Evolutionary conservation across 2,797 vertebrate genomes (phyloP), one percentile per base, ranked within the genome.

Genomic region (Potorous gilbertii): DNA sequence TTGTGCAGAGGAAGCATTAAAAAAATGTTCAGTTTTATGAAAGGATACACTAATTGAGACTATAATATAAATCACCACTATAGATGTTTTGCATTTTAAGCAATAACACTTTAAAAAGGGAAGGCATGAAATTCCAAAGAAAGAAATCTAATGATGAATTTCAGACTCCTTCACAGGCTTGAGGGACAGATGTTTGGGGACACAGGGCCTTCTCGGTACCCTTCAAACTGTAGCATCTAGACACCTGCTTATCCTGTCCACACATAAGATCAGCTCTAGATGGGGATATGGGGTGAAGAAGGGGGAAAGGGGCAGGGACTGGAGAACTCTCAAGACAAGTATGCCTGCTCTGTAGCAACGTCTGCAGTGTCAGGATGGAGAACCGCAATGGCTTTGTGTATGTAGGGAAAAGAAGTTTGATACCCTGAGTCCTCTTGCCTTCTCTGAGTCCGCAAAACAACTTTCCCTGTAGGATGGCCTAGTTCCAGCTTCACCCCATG

Each of bases 391-490:
- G 9, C n/a, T 91, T 94, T 89, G 90, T 55, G 28, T 3, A 55
- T 12, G 9, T 31, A 55, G 52, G 5, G 55, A 14, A 91, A 10
- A 74, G n/a, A 91, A 50, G 8, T 90, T 90, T 54, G 50, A 54
- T 31, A 16, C 52, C 40, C 54, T n/a, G 50, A 54, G 56, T 18
- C 66, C 92, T 0, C 0, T 27, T 89, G 62, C 50, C 54, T 90
- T 62, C 59, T 92, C 95, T 81, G 92, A 94, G 91, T 94, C 90
- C n/a, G 34, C 66, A 29, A 57, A n/a, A n/a, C 74, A 92, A 56
- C 28, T 13, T 1, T 55, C 74, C 1, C 1, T 0, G 0, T 34
- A 18, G 50, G 55, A 3, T 96, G 97, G 94, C 95, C 93, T 40
- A 4, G 52, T 94, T 96, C 95, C 96, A 96, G 0, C 90, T 59